Evolutionary conservation across 1,140 invertebrate genomes (phyloP), one percentile per base, ranked within the genome.

Genomic region (Eriocheir sinensis): DNA sequence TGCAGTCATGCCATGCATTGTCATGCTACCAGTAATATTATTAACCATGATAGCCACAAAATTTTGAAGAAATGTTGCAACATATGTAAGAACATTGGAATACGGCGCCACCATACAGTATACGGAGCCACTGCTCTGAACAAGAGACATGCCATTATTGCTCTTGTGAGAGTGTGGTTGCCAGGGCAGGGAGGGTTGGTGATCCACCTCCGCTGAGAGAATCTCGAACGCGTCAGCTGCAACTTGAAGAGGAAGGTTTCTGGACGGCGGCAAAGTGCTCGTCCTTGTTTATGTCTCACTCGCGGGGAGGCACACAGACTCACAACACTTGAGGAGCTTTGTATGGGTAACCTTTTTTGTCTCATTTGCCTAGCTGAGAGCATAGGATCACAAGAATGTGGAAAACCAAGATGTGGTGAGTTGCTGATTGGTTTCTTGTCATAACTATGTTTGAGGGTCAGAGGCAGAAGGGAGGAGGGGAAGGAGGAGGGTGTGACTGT

Each of bases 101-200:
- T 94, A 94, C 93, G 93, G 93, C 93, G 93, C 93, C 93, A 94
- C 93, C 93, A 94, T 94, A 94, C 93, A 94, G 93, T 91, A 94
- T 91, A 94, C 93, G 93, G 93, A 93, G 93, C 93, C 93, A 94
- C 93, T 72, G 93, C 93, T 94, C 93, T 91, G 93, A 91, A 91
- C 93, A 94, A 94, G 89, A 94, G 93, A 94, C 89, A 94, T 91
- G 89, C 89, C 44, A 91, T 94, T 53, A 72, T 79, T 94, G 93
- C 81, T 93, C 93, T 93, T 80, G 88, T 32, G 32, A 30, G 88
- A 89, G 93, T 80, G 93, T 93, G 93, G 93, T 93, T 80, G 93
- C 93, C 93, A 93, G 93, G 93, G 93, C 93, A 93, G 85, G 93
- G 93, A 91, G 89, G 93, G 81, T 81, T 94, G 89, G 89, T 86